A percentile compares a stretch with the other conserved stretches of the same genome.
phyloP scores from a whole-genome alignment of 1,140 invertebrate species.

The Cryptotermes secundus region DNA sequence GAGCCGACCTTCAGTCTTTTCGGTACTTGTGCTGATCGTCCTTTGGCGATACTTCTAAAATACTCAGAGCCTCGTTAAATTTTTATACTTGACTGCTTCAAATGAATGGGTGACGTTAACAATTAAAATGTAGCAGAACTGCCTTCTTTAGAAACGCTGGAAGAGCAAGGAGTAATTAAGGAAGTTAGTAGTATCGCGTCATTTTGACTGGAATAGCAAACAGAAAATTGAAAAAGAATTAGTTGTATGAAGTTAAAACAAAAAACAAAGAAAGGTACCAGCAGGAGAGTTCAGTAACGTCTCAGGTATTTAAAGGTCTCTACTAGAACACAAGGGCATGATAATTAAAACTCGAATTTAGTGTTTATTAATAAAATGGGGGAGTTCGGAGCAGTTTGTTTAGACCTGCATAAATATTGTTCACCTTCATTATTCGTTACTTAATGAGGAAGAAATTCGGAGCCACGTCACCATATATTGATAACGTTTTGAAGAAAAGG shows the following conservation, averaged over 20 bases:
- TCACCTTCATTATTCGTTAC: not conserved
- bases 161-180: not conserved
- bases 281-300: not conserved
- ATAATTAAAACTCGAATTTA: not conserved
- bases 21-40: no score
- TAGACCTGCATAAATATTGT: not conserved
- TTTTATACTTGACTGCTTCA: not conserved
- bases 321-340: not conserved
- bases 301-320: not conserved
- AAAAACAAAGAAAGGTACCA: not conserved
- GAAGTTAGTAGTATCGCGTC: not conserved
- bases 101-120: not conserved
- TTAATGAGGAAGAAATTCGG: not conserved
- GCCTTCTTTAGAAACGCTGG: not conserved
- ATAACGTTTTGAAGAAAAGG: not conserved
- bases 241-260: not conserved
- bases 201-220: not conserved
- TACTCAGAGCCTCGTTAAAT: not conserved
- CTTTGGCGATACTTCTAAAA: not conserved
- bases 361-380: not conserved
- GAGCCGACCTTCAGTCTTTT: no score
- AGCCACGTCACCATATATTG: no score
- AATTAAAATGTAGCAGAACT: slow-evolving; percentile 5
- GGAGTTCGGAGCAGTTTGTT: not conserved
- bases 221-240: not conserved